Evolutionary conservation across 2,113 vertebrate genomes (phyloP).

Genomic region (Ifrita kowaldi): DNA sequence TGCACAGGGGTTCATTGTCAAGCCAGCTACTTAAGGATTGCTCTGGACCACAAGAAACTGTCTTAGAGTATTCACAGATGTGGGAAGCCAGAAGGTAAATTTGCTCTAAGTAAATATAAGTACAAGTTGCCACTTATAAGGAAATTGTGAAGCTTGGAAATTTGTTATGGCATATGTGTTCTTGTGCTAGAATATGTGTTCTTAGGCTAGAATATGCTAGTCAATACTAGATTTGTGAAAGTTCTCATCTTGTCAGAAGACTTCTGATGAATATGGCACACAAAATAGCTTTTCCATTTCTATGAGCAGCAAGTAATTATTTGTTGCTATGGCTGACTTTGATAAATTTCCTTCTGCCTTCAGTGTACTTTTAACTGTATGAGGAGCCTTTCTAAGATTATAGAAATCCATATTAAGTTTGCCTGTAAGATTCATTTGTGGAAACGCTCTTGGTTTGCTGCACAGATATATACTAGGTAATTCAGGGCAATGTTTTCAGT

Average conservation of each 20-base stretch:
- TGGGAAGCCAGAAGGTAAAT: background rate
- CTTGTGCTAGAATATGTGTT: background rate
- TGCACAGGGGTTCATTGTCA: background rate
- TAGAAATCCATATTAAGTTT: background rate
- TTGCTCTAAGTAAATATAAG: background rate
- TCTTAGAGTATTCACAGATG: background rate
- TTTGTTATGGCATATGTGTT: background rate
- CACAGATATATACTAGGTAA: background rate
- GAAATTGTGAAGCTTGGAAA: background rate
- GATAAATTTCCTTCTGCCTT: conserved; percentile 25
- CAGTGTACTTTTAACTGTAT: background rate
- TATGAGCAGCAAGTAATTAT: background rate
- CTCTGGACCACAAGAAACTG: background rate
- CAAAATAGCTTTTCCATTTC: conserved; percentile 4
- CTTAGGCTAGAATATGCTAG: background rate
- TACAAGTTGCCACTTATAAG: background rate
- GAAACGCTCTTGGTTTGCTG: background rate
- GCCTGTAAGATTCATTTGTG: background rate
- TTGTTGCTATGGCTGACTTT: conserved; percentile 12
- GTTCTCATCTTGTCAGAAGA: background rate
- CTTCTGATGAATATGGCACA: background rate
- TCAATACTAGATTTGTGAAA: background rate
- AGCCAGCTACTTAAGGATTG: background rate
- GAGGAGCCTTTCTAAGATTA: background rate
- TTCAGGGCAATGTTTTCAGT: background rate